phyloP scores from a whole-genome alignment of 2,113 vertebrate species.

The Proterorhinus semilunaris region DNA sequence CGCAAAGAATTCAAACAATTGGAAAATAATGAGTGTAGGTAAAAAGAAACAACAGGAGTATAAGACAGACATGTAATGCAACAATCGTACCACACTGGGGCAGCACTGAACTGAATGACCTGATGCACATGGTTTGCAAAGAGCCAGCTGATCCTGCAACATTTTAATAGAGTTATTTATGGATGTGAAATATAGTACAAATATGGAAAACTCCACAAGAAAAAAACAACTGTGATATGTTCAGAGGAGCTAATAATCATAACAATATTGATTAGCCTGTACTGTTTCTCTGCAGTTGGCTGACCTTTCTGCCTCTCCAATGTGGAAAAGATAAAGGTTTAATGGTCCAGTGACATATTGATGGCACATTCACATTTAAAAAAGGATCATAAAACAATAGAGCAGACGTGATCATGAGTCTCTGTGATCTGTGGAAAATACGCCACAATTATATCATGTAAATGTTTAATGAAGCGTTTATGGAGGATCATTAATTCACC shows the following conservation, averaged over 20 bases:
- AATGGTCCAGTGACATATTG: background rate
- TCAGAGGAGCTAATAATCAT: too few species aligned
- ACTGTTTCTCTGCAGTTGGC: background rate
- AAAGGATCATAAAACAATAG: constrained; percentile 1
- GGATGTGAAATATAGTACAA: too few species aligned
- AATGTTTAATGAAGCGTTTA: constrained; percentile 6
- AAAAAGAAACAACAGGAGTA: background rate
- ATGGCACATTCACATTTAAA: constrained; percentile 1
- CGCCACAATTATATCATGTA: background rate
- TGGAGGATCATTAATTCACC: constrained; percentile 13
- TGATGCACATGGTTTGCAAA: too few species aligned
- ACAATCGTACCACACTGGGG: constrained; percentile 46
- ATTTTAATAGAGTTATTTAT: background rate
- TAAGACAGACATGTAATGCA: constrained; percentile 25
- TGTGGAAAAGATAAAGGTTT: constrained; percentile 8
- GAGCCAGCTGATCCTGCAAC: too few species aligned
- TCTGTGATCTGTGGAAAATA: background rate
- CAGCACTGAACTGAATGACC: constrained; percentile 19
- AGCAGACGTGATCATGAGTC: background rate
- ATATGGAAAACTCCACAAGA: too few species aligned
- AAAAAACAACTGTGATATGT: too few species aligned
- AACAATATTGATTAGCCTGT: background rate
- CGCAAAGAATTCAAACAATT: too few species aligned
- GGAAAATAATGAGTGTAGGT: too few species aligned
- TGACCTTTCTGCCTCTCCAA: constrained; percentile 3